These are phyloP conservation scores for Gracilinanus agilis DNA, from an alignment of 2,113 vertebrate species.

Conservation along the genomic window DNA sequence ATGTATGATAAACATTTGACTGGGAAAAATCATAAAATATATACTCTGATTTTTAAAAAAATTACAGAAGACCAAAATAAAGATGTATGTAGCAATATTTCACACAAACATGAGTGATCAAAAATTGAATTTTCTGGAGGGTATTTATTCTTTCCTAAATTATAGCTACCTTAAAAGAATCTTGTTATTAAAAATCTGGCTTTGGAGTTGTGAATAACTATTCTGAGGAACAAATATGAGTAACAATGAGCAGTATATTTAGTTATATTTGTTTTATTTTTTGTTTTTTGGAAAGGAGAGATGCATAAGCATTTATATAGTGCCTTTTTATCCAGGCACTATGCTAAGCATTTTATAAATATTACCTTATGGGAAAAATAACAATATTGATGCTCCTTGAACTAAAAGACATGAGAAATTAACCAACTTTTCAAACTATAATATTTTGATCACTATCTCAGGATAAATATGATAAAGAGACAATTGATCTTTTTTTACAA, in stretches of 20 bases:
- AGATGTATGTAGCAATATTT: conserved; percentile 70
- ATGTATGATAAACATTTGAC: conserved; percentile 62
- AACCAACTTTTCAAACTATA: not conserved
- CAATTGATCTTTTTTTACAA: not conserved
- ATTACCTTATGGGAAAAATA: not conserved
- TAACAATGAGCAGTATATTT: not conserved
- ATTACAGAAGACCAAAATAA: not conserved
- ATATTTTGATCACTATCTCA: not conserved
- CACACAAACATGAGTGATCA: conserved; percentile 80
- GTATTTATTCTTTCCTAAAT: conserved; percentile 69
- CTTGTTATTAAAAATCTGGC: conserved; percentile 62
- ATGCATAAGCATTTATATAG: not conserved
- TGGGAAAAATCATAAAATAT: conserved; percentile 35
- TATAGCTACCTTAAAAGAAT: conserved; percentile 65
- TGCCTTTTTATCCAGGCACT: not conserved
- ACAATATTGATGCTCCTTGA: not conserved
- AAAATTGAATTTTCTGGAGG: conserved; percentile 73
- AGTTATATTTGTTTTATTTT: not conserved
- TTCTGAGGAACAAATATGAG: not conserved
- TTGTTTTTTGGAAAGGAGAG: not conserved
- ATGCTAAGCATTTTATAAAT: not conserved
- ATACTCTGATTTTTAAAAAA: conserved; percentile 32
- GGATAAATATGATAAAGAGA: not conserved
- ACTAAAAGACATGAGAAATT: not conserved
- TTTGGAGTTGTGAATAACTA: conserved; percentile 4